Base-by-base conservation (phyloP, 2,797 vertebrate genomes). In the Chaetodon trifasciatus region DNA sequence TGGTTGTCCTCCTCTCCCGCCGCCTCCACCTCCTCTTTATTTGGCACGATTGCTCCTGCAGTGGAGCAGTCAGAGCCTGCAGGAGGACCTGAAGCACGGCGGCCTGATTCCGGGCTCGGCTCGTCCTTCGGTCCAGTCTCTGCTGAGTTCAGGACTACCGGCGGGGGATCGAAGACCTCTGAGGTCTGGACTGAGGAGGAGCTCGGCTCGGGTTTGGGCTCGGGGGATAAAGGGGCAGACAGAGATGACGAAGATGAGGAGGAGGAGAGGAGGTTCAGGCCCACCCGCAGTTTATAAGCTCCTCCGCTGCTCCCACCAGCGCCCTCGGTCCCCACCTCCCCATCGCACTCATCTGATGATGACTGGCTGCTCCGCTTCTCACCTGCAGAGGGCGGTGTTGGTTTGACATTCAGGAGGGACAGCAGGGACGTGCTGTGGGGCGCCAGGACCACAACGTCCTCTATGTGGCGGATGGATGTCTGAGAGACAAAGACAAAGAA, bases 401-500 rank as follows among this genome's bases (percentile, higher is more conserved):
- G 11, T 46, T 62, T 23, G 11, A 84, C 0, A 6, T 9, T 63
- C 21, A 74, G 1, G 8, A 80, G 28, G 1, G 63, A 71, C 4
- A 44, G n/a, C 15, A 61, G 1, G 2, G 61, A 0, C 0, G 28
- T 1, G 4, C 7, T 17, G 12, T 2, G 8, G 2, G 44, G 12
- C 0, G 13, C 2, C 0, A 35, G 0, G 3, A 81, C 3, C 19
- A 8, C 1, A 11, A 0, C 13, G 6, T 62, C 56, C 1, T 91
- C 76, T 0, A 21, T 0, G 62, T 87, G 89, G 63, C 4, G 40
- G 70, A 90, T 24, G 55, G 80, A 80, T 0, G 5, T 65, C 92
- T 93, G 76, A 65, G 28, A 32, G 28, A 32, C 28, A 32, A 32
- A 32, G 21, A 74, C 8, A 62, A 1, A 82, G 0, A 60, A 3